These are phyloP conservation scores for Hirundichthys speculiger DNA, from an alignment of 2,113 vertebrate genomes.

Conservation along the genomic window DNA sequence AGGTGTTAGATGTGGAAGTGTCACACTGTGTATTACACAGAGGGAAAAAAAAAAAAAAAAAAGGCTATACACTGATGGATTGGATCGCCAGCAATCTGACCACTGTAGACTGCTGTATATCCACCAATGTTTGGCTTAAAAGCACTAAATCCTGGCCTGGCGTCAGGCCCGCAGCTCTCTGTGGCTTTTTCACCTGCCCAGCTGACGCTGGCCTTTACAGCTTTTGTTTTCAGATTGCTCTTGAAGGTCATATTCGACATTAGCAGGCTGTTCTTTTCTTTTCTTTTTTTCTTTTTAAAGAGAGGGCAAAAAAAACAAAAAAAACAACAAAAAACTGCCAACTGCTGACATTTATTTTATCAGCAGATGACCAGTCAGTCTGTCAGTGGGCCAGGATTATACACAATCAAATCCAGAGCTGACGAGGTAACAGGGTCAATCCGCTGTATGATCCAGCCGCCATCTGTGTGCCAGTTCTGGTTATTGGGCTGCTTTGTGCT, in stretches of 20 bases:
- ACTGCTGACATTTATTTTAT: conserved; percentile 53
- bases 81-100: background rate
- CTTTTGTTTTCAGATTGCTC: conserved; percentile 11
- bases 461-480: conserved; percentile 64
- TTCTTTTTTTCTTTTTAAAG: background rate
- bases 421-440: conserved; percentile 70
- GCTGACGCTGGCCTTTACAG: conserved; percentile 25
- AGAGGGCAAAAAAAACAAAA: conserved; percentile 22
- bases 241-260: conserved; percentile 35
- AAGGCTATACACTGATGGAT: no score
- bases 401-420: conserved; percentile 69
- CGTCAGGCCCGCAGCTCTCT: background rate
- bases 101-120: background rate
- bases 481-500: conserved; percentile 55
- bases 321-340: no score
- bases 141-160: conserved; percentile 6
- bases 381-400: conserved; percentile 65
- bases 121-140: conserved; percentile 2
- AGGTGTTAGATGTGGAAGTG: conserved; percentile 60
- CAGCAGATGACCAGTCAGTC: conserved; percentile 66
- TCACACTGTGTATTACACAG: background rate
- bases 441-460: conserved; percentile 60
- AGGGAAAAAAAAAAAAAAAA: background rate
- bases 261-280: background rate
- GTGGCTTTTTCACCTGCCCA: conserved; percentile 8